Evolutionary conservation across 2,113 vertebrate species (phyloP).

Genomic region (Trichechus manatus): DNA sequence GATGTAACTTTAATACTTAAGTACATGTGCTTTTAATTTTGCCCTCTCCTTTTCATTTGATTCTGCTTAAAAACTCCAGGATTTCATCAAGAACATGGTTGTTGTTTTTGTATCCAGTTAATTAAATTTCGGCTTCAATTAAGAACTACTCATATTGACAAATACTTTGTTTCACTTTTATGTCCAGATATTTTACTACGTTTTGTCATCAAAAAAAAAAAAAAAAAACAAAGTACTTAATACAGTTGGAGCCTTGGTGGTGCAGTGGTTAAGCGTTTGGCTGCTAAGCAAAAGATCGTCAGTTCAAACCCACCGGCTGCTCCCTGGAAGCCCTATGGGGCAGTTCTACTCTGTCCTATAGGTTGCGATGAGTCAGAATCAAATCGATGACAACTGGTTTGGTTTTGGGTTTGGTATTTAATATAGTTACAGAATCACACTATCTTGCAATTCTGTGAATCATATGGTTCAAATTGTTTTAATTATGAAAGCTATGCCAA

Average conservation of each 20-base stretch:
- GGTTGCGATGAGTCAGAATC: too few relatives aligned
- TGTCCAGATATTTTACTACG: not conserved
- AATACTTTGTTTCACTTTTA: conserved; percentile 51
- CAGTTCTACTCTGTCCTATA: too few relatives aligned
- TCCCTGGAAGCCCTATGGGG: too few relatives aligned
- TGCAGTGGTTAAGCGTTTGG: too few relatives aligned
- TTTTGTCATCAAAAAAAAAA: not conserved
- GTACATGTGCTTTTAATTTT: conserved; percentile 33
- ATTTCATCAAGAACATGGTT: conserved; percentile 68
- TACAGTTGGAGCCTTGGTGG: too few relatives aligned
- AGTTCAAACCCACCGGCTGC: too few relatives aligned
- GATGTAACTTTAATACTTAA: not conserved
- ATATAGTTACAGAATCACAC: not conserved
- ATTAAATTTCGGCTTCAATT: conserved; percentile 65
- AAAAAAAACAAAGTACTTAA: conserved; percentile 15
- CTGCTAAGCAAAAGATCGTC: too few relatives aligned
- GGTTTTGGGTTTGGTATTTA: not conserved
- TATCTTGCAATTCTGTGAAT: not conserved
- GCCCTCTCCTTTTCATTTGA: conserved; percentile 30
- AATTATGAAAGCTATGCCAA: not conserved
- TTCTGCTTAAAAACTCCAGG: conserved; percentile 22
- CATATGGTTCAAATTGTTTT: not conserved
- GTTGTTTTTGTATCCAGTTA: conserved; percentile 50
- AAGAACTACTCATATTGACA: conserved; percentile 42
- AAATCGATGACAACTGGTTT: too few relatives aligned